phyloP scores from a whole-genome alignment of 2,113 vertebrate species.

The Syngnathus scovelli region DNA sequence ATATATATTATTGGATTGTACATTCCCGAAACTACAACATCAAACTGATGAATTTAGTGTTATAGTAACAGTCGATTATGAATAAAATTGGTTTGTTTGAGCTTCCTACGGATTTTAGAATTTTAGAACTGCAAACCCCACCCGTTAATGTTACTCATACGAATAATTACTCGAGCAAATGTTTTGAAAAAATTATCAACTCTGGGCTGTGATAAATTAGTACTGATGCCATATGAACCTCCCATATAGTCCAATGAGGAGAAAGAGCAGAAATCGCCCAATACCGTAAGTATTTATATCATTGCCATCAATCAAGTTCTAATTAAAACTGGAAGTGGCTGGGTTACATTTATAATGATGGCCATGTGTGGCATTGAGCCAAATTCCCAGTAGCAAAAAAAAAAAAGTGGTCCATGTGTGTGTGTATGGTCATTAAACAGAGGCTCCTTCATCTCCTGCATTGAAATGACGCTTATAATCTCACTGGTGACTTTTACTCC shows the following conservation, averaged over 20 bases:
- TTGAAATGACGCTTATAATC: constrained; percentile 56
- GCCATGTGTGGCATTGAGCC: constrained; percentile 4
- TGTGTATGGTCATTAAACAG: constrained; percentile 53
- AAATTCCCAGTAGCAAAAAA: constrained; percentile 4
- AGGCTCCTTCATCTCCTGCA: constrained; percentile 46
- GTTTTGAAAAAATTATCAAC: background rate
- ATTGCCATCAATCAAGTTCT: constrained; percentile 33
- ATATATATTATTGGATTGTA: no score
- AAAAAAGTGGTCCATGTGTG: background rate
- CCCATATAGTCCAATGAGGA: constrained; percentile 11
- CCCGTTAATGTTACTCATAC: background rate
- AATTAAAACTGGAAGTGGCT: constrained; percentile 32
- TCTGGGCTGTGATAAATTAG: constrained; percentile 7
- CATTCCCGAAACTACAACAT: no score
- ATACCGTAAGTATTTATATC: constrained; percentile 10
- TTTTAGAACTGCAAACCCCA: background rate
- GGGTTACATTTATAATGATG: constrained; percentile 26
- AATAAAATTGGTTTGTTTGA: no score
- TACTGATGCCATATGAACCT: constrained; percentile 1
- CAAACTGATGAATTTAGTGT: no score
- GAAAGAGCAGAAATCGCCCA: constrained; percentile 27
- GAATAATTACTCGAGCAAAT: background rate
- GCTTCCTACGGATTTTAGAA: background rate
- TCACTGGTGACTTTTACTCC: constrained; percentile 28
- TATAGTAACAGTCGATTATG: no score